Base-by-base conservation (phyloP, 1,140 invertebrate genomes). In the Drosophila nannoptera region DNA sequence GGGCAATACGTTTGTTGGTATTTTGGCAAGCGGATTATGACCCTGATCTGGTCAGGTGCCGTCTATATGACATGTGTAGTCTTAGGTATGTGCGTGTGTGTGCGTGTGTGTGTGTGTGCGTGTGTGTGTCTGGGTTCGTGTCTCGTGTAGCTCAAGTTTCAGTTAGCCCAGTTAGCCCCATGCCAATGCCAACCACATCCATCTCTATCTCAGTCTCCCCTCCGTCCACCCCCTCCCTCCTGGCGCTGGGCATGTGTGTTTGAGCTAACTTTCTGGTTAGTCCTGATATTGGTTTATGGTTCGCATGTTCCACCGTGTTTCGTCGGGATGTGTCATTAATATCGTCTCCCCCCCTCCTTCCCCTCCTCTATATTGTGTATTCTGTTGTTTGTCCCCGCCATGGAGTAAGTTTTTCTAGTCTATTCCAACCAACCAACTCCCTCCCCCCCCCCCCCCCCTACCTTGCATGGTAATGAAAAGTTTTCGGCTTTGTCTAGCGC, bases 11-110 rank as follows among this genome's bases (percentile, higher is more conserved):
- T 76, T 46, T 61, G 43, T 45, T 66, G 45, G 56, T 61, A 68
- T 83, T 83, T 76, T 45, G 73, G 69, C 67, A 70, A 80, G 36
- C 59, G 81, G 81, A 84, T 83, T 83, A 83, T 86, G 80, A 86
- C 80, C 81, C 69, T 83, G 81, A 86, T 86, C 80, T 83, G 80
- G 76, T 66, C 81, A 86, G 77, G 69, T 76, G 56, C 69, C 35
- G 46, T 31, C 52, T 54, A 45, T 46, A 29, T 54, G 22, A 22
- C 22, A 22, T 22, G 22, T 22, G 22, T 22, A 22, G 22, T 22
- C 22, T 22, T 22, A 22, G 22, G 1, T 22, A 22, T 22, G 61
- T 72, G 65, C 52, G 22, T 50, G 22, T 32, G 29, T 66, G 36
- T 53, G 16, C 12, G 11, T 29, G 8, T 58, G 12, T 14, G 12